phyloP scores from a whole-genome alignment of 1,140 invertebrate species.

The Aleiodes sp. region DNA sequence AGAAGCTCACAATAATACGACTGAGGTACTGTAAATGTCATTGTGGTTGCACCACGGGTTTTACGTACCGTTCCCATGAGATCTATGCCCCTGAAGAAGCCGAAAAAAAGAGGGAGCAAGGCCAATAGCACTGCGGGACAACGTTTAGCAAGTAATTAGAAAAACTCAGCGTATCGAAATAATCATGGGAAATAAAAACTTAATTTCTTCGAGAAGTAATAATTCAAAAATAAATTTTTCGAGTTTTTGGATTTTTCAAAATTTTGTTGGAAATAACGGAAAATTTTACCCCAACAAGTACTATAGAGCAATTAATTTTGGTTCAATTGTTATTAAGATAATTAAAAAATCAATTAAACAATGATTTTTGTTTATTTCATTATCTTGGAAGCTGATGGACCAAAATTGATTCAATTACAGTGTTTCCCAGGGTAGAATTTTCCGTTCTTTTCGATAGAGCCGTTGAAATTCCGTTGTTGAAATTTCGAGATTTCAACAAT shows the following conservation, averaged over 20 bases:
- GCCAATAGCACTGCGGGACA: slow-evolving; percentile 11
- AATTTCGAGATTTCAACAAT: too few species aligned
- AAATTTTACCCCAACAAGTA: too few species aligned
- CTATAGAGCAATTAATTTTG: too few species aligned
- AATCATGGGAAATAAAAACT: slow-evolving; percentile 18
- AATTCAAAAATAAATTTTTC: background rate
- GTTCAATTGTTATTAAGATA: too few species aligned
- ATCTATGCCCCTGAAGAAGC: background rate
- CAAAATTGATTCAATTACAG: too few species aligned
- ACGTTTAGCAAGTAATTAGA: slow-evolving; percentile 18
- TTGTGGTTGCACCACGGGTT: slow-evolving; percentile 26
- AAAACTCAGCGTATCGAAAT: slow-evolving; percentile 7
- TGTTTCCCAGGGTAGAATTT: too few species aligned
- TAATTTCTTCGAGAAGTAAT: background rate
- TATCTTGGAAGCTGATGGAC: too few species aligned
- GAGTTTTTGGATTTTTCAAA: background rate
- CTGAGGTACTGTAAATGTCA: slow-evolving; percentile 20
- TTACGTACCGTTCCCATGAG: slow-evolving; percentile 25
- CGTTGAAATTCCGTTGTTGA: too few species aligned
- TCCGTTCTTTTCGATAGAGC: too few species aligned
- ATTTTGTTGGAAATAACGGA: background rate
- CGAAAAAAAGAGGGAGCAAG: background rate
- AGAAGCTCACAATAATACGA: slow-evolving; percentile 13
- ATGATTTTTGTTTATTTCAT: too few species aligned
- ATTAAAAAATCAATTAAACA: too few species aligned